Conservation (phyloP, 35 echinoderm and acorn worm genomes). For the Chiridota heheva region DNA sequence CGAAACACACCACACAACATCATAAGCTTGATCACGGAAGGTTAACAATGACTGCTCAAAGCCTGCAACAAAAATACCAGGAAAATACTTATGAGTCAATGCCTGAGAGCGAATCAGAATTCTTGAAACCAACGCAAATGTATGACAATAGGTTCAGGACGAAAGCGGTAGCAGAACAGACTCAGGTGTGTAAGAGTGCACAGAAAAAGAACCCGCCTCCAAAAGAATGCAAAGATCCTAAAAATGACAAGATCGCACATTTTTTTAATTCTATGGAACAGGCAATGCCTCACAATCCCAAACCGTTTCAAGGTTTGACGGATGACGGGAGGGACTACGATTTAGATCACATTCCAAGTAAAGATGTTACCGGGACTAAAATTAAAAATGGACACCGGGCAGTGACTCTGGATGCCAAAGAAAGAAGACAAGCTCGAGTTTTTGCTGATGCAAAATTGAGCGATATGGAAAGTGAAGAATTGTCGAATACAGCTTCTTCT, state of each 20-base stretch:
- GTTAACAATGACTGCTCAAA: slow-evolving; percentile 73
- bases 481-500: too few relatives aligned
- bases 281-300: slow-evolving; percentile 48
- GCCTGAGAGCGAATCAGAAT: slow-evolving; percentile 95
- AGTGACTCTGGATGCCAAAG: slow-evolving; percentile 58
- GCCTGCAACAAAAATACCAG: slow-evolving; percentile 79
- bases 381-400: too few relatives aligned
- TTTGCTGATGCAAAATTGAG: slow-evolving; percentile 61
- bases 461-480: slow-evolving; percentile 56
- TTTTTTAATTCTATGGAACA: slow-evolving; percentile 63
- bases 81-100: slow-evolving; percentile 80
- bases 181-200: slow-evolving; percentile 44
- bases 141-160: slow-evolving; percentile 85
- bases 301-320: slow-evolving; percentile 80
- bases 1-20: slow-evolving; percentile 32
- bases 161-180: slow-evolving; percentile 90
- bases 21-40: slow-evolving; percentile 80
- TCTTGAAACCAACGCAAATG: slow-evolving; percentile 78
- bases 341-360: slow-evolving; percentile 28
- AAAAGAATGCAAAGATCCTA: slow-evolving; percentile 29
- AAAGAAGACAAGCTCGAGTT: slow-evolving; percentile 64
- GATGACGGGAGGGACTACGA: slow-evolving; percentile 57
- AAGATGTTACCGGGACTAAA: too few relatives aligned
- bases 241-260: slow-evolving; percentile 82
- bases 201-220: slow-evolving; percentile 34